Conservation (phyloP, 1,140 invertebrate genomes). For the Sycobia sp. region DNA sequence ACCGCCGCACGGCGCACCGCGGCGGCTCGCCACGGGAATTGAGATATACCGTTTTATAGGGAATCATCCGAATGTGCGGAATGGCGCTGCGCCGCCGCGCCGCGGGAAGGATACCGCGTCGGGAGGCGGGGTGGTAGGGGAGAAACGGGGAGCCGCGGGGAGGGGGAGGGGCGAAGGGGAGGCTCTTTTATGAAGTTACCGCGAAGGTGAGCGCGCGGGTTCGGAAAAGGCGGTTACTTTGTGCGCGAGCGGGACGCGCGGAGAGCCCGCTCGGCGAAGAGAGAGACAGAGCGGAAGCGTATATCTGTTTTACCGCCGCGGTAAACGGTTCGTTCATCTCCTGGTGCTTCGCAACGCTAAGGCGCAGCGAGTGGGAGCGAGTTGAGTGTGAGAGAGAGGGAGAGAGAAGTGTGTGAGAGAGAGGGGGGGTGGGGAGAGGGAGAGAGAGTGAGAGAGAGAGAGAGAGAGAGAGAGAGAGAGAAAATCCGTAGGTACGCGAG, state of each 20-base stretch:
- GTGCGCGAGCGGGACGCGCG: slow-evolving; percentile 21
- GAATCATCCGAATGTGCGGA: slow-evolving; percentile 50
- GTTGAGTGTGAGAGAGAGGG: neutral
- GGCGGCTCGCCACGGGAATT: slow-evolving; percentile 42
- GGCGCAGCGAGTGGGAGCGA: neutral
- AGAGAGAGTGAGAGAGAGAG: slow-evolving; percentile 3
- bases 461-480: neutral
- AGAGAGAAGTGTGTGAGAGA: neutral
- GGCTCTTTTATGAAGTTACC: slow-evolving; percentile 56
- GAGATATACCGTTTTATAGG: slow-evolving; percentile 56
- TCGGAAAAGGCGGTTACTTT: slow-evolving; percentile 48
- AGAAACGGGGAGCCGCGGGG: neutral
- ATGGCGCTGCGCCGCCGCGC: too few relatives aligned
- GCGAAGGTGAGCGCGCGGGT: slow-evolving; percentile 43
- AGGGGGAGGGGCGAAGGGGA: slow-evolving; percentile 29
- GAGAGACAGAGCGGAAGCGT: slow-evolving; percentile 19
- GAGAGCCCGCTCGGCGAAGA: slow-evolving; percentile 1
- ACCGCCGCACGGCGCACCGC: too few relatives aligned
- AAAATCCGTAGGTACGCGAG: neutral
- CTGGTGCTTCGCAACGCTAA: slow-evolving; percentile 1
- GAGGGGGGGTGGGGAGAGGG: neutral
- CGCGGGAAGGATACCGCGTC: too few relatives aligned
- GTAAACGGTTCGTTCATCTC: slow-evolving; percentile 41
- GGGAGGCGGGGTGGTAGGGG: neutral
- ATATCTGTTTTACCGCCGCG: slow-evolving; percentile 42